Evolutionary conservation across 2,113 vertebrate genomes (phyloP).

Genomic region (Benitochromis conjunctus): DNA sequence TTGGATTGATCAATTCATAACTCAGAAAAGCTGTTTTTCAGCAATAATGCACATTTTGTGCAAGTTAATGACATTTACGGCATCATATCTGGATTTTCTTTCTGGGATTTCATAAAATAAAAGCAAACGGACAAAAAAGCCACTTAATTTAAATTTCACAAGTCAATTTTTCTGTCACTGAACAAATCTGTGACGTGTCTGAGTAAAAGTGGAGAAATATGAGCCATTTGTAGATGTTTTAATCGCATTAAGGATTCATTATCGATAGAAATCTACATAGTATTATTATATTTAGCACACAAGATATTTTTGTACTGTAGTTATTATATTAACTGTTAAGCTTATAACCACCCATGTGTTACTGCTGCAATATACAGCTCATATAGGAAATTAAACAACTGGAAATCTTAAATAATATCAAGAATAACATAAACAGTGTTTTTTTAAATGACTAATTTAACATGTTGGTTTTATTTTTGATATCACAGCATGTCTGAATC

Average conservation of each 20-base stretch:
- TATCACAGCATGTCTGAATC: not conserved
- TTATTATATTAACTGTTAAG: not conserved
- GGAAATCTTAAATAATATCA: not conserved
- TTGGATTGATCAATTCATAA: accelerated
- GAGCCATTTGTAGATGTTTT: not conserved
- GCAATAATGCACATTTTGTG: not conserved
- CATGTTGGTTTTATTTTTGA: not conserved
- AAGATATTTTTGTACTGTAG: not conserved
- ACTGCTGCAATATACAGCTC: not conserved
- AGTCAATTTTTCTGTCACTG: not conserved
- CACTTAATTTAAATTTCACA: not conserved
- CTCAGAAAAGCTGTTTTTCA: accelerated
- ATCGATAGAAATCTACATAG: not conserved
- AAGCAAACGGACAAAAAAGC: not conserved
- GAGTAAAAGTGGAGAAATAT: not conserved
- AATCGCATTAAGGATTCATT: not conserved
- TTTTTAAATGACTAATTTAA: not conserved
- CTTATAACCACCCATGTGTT: not conserved
- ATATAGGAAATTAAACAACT: not conserved
- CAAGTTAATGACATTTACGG: not conserved
- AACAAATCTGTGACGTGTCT: not conserved
- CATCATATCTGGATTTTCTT: not conserved
- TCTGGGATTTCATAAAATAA: not conserved
- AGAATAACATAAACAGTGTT: not conserved
- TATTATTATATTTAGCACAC: not conserved